Base-by-base conservation (phyloP, 92 coral and sea anemone genomes). In the Actinostola sp. region DNA sequence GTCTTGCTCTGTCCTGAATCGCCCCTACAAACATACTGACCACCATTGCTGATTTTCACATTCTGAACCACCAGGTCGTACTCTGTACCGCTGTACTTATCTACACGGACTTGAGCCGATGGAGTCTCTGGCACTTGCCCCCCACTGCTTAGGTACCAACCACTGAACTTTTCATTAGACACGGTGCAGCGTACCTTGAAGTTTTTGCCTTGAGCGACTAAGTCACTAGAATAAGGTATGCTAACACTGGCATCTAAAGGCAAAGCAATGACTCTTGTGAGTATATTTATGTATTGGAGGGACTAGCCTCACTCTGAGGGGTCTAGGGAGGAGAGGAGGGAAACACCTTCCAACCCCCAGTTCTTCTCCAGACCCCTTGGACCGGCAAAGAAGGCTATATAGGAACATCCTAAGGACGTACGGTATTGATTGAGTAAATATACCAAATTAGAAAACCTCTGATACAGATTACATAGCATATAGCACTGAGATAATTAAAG, bases 1-100 rank as follows among this genome's bases (percentile, higher is more conserved):
- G 65, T 50, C 4, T 50, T 9, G 4, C 17, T 20, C 31, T 12
- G 32, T 14, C 70, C 71, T 1, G 0, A 19, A 39, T 33, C 49
- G n/a, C 92, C 92, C 31, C 67, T 56, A 25, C 92, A 86, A 12
- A 50, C 32, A 35, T 81, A 86, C 0, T 30, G 5, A 10, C 92
- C 84, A 16, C 81, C 92, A 29, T 66, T 39, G 0, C 8, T 4
- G 8, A 81, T 72, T 45, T 42, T 45, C 12, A 68, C 81, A 38
- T 51, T 36, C 1, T 41, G n/a, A 8, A 86, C 26, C 9, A 13
- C 62, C 10, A 86, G 88, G 23, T 1, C 30, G 60, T 70, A 44
- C 8, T 17, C 20, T 27, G 3, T 36, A 63, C 30, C 46, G 27
- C 17, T 51, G 16, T 17, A n/a, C 21, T 27, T 16, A 50, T 15